phyloP scores from a whole-genome alignment of 2,888 invertebrate genomes.

The Lithophane semibrunnea region DNA sequence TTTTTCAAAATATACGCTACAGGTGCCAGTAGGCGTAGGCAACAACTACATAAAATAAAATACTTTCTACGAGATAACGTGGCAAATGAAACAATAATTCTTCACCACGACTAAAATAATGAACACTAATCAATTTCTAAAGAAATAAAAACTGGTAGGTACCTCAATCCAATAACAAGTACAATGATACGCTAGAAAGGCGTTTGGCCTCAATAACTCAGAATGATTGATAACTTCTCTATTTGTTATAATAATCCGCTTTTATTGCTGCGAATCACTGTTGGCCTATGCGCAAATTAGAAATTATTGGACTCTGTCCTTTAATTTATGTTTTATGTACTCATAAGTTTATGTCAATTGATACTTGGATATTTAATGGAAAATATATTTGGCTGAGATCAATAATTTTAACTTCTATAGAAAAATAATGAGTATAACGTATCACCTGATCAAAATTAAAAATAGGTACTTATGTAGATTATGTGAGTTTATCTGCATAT shows the following conservation, averaged over 20 bases:
- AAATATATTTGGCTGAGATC: not conserved
- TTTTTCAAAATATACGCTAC: not conserved
- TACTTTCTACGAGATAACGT: constrained; percentile 2
- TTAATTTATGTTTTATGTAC: constrained; percentile 41
- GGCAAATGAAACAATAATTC: constrained; percentile 32
- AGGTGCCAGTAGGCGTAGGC: not conserved
- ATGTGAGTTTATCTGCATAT: not conserved
- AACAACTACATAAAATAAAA: constrained; percentile 2
- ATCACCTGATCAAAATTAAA: not conserved
- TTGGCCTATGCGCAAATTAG: constrained; percentile 67
- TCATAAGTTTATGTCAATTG: constrained; percentile 9
- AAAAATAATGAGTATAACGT: not conserved
- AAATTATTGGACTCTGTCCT: constrained; percentile 63
- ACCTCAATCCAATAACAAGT: constrained; percentile 32
- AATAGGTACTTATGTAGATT: not conserved
- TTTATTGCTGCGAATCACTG: constrained; percentile 56
- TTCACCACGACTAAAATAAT: not conserved
- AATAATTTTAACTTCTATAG: too few relatives aligned
- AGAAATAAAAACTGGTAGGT: constrained; percentile 30
- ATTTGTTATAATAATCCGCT: constrained; percentile 54
- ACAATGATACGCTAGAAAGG: constrained; percentile 24
- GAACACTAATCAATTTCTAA: constrained; percentile 23
- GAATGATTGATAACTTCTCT: constrained; percentile 35
- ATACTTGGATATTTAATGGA: not conserved
- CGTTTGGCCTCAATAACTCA: constrained; percentile 53